Evolutionary conservation across 2,113 vertebrate species (phyloP), one percentile per base, ranked within the genome.

Genomic region (Garra rufa): DNA sequence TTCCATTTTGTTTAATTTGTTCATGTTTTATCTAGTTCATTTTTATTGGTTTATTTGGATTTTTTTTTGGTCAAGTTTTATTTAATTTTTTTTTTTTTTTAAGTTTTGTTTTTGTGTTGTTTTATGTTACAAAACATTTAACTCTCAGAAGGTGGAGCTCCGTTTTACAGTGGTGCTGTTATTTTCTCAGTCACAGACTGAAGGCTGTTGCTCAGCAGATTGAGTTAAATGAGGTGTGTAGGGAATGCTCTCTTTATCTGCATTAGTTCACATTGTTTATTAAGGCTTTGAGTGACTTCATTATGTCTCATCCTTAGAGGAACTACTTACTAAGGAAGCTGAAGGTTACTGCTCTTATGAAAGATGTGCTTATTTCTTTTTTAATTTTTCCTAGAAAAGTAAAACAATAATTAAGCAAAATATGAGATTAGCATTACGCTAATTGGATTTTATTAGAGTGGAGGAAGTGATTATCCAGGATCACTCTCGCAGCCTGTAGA

Each of bases 381-480:
- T 6, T 28, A 24, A 4, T 63, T 41, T 44, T 10, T 14, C 41
- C 85, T 70, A 14, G n/a, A 87, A 82, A 41, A 50, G 86, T n/a
- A 80, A 70, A 88, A 86, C 80, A 63, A 75, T 79, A 83, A 88
- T 84, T 52, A 48, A 87, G 83, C 17, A 21, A 82, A 83, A 91
- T 86, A 90, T 76, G 46, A 82, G 85, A 89, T 91, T 89, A 73
- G 61, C 65, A 81, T 71, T 74, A 30, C 75, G 38, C 83, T 87
- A 88, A 91, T 86, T 88, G 79, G 59, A 86, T 79, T 86, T 71
- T n/a, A 81, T 82, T 77, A 88, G 83, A 85, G 44, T 52, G 76
- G 76, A 85, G 79, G 87, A 89, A 63, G 85, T 46, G 81, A 88
- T 85, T 86, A 48, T 83, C 28, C 41, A 34, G 71, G 79, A 84